Base-by-base conservation (phyloP, 2,797 vertebrate genomes). In the Catostomus latipinnis region DNA sequence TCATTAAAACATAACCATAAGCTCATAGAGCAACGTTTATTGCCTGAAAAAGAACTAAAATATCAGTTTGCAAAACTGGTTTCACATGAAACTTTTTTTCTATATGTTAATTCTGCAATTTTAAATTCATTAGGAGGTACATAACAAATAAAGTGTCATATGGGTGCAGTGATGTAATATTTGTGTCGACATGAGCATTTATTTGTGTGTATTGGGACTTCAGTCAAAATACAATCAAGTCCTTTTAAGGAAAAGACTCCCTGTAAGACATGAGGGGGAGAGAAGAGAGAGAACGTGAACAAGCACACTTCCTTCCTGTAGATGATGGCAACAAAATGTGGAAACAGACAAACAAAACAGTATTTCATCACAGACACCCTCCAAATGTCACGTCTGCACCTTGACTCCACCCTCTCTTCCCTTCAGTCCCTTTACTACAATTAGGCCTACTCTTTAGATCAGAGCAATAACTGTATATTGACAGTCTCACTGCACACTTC, bases 271-370 rank as follows among this genome's bases (percentile, higher is more conserved):
- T 46, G 52, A 54, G 78, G 50, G 53, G 12, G 60, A 13, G 52
- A 14, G 75, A 61, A 45, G 57, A 71, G 49, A 48, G 1, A 43
- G 56, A 67, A 43, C 50, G 22, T 54, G n/a, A 10, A 8, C 60
- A 8, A 58, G 18, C 48, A 18, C 60, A 83, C 88, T 89, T 87
- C 89, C 83, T 84, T 84, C 81, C 85, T 83, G 79, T 63, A 68
- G 18, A 62, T 76, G 67, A 78, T 45, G 43, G 45, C 75, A 82
- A 71, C 80, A 81, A 75, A 78, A 74, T 73, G 69, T 77, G 71
- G 34, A 78, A 85, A 88, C 86, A 87, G 85, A 87, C 91, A 88
- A 89, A 52, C 13, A 16, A 56, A 75, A 74, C 16, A 49, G 16
- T 13, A 81, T 60, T 75, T 50, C 66, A 54, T 68, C 71, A 80